Evolutionary conservation across 2,888 invertebrate genomes (phyloP).

Genomic region (Drepanosiphum platanoidis): DNA sequence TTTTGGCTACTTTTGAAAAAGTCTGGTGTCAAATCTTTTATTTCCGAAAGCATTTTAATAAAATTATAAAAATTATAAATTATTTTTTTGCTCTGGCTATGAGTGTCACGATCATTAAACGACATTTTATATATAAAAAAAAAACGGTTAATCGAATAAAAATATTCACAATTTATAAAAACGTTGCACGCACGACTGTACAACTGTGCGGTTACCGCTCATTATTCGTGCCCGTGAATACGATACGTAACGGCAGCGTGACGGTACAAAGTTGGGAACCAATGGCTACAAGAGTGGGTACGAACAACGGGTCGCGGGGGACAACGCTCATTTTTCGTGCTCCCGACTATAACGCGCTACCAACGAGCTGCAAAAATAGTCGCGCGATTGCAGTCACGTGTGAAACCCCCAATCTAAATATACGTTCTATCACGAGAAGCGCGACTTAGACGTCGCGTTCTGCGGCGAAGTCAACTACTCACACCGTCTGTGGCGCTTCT

Average conservation of each 20-base stretch:
- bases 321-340: constrained; percentile 9
- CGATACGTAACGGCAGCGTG: background rate
- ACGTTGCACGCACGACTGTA: constrained; percentile 20
- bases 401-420: no score
- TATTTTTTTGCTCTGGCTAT: constrained; percentile 24
- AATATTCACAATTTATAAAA: constrained; percentile 33
- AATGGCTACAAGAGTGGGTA: background rate
- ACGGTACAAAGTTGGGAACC: background rate
- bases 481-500: no score
- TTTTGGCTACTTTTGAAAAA: constrained; percentile 31
- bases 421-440: no score
- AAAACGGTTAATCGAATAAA: constrained; percentile 15
- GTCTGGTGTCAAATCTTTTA: constrained; percentile 28
- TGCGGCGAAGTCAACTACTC: no score
- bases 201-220: constrained; percentile 15
- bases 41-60: constrained; percentile 27
- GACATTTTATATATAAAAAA: constrained; percentile 22
- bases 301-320: background rate
- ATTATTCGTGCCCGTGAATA: constrained; percentile 1
- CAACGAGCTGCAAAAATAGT: no score
- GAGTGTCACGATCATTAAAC: constrained; percentile 33
- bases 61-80: constrained; percentile 29
- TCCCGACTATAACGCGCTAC: background rate
- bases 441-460: no score
- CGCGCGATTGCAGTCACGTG: no score